Evolutionary conservation across 2,113 vertebrate species (phyloP), one percentile per base, ranked within the genome.

Genomic region (Etia nguti): DNA sequence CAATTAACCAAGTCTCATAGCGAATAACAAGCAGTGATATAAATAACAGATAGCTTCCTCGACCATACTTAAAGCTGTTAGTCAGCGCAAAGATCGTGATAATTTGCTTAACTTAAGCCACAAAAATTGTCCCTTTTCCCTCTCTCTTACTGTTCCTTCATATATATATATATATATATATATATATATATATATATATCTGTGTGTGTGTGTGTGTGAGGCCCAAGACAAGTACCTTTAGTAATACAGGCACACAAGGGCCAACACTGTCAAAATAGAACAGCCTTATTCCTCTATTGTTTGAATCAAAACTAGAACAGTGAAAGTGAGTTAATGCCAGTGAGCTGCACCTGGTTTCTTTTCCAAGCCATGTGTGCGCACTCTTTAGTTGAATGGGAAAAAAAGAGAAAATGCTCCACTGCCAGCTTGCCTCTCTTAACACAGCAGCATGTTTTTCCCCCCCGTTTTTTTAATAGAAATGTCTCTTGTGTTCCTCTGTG

Each of bases 301-400:
- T 93, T 92, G 86, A 90, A 87, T 91, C 85, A 89, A 94, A 95
- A 94, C 90, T 90, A 90, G 88, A 94, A 90, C 94, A 92, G 88
- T 89, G 90, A 91, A 94, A 94, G 92, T 93, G 89, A 91, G 87
- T 93, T 92, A 88, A 94, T 93, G 94, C 91, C 86, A 92, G 91
- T 57, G 87, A 93, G 91, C 88, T 93, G 91, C 92, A 94, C 94
- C 91, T 93, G 92, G 85, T 93, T 92, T 93, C 88, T 88, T 89
- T 90, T 91, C 90, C 54, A 88, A 93, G 84, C 89, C 89, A 92
- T 91, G 90, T 93, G 90, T 92, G 82, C 68, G 55, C 83, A 79
- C 90, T 89, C 81, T 80, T 81, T 73, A 79, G 90, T 55, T 92
- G 88, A 79, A 79, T 84, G 70, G 54, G 68, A 81, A 84, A 84